phyloP scores from a whole-genome alignment of 2,113 vertebrate species.

The Callithrix jacchus region DNA sequence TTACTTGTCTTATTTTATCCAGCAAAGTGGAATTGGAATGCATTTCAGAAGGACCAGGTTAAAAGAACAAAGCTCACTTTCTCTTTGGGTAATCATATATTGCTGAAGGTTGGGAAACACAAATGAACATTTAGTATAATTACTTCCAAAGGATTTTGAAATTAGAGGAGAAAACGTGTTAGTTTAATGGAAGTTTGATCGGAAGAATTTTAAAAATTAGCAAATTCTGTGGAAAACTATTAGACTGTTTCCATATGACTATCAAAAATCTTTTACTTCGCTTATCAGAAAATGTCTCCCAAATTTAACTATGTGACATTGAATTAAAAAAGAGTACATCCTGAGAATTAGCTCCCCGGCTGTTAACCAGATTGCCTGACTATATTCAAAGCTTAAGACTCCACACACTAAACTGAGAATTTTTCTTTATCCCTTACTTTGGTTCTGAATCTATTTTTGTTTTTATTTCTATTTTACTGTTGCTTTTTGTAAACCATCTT shows the following conservation, averaged over 20 bases:
- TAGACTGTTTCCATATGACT: background rate
- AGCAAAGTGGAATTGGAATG: background rate
- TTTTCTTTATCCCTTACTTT: background rate
- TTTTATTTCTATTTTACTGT: constrained; percentile 37
- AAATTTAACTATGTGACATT: background rate
- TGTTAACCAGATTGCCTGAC: background rate
- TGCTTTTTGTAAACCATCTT: constrained; percentile 23
- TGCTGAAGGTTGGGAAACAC: background rate
- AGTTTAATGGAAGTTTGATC: background rate
- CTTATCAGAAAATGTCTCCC: background rate
- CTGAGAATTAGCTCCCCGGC: background rate
- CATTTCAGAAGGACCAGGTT: background rate
- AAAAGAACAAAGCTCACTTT: background rate
- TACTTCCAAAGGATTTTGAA: background rate
- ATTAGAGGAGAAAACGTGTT: background rate
- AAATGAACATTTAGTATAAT: background rate
- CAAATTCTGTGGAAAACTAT: background rate
- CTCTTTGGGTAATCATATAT: background rate
- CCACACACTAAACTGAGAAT: background rate
- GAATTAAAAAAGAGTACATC: background rate
- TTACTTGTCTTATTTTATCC: background rate
- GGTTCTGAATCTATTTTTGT: background rate
- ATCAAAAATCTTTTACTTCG: background rate
- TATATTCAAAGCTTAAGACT: background rate
- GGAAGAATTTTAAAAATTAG: background rate